Evolutionary conservation across 2,888 invertebrate genomes (phyloP), one percentile per base, ranked within the genome.

Genomic region (Drosophila flavopinicola): DNA sequence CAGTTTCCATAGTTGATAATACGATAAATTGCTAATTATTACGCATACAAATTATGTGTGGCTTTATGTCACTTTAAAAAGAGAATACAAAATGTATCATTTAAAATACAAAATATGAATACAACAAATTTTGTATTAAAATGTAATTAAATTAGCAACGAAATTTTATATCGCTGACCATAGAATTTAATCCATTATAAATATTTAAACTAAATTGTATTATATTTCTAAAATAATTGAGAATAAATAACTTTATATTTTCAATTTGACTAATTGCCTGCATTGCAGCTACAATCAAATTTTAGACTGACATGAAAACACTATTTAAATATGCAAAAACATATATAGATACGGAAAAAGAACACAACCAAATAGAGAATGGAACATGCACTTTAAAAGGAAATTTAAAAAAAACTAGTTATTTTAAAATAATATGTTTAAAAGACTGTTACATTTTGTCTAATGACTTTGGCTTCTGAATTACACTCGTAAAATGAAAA

Each of bases 1-100:
- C 30, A 2, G 41, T 15, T 27, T 11, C 24, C 6, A 30, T 45
- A 32, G 29, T 52, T 35, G 24, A 52, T 54, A 32, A 41, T 17
- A 17, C 27, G n/a, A 39, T 35, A 38, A 58, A 41, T 32, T 20
- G 38, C 27, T 32, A 9, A 45, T 32, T 41, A 33, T 48, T 27
- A 10, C 5, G 25, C 17, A n/a, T n/a, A n/a, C n/a, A 27, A 35
- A 15, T 27, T 27, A 23, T 32, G 20, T 44, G 39, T 6, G 24
- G 15, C 11, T 48, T 23, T 4, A 20, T 20, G 11, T 20, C 44
- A 11, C 6, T n/a, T 11, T 11, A 44, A 30, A 30, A 11, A 9
- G 1, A 7, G 20, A 2, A 30, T 10, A 9, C 9, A 23, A 49
- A 17, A 35, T 20, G 20, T 20, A 9, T 32, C 7, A 7, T 17